Evolutionary conservation across 2,888 invertebrate genomes (phyloP).

Genomic region (Oscheius onirici): DNA sequence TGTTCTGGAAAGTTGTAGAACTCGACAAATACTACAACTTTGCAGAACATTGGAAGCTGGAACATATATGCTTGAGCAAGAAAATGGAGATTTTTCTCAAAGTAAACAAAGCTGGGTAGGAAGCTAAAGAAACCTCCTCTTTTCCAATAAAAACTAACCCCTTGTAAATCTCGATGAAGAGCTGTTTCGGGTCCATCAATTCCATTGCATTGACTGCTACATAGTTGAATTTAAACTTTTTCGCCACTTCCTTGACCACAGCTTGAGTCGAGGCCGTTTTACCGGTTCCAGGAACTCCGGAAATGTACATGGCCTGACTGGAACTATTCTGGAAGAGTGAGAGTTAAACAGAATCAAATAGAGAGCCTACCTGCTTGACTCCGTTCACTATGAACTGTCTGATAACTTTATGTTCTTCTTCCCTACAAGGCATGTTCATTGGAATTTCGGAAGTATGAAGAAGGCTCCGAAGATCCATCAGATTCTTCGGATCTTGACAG

Average conservation of each 20-base stretch:
- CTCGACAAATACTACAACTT: too few species aligned
- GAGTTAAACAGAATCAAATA: too few species aligned
- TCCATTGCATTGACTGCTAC: conserved; percentile 93
- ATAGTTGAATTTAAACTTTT: conserved; percentile 75
- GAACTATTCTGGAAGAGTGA: conserved; percentile 12
- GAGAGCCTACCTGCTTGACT: conserved; percentile 2
- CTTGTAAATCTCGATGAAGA: conserved; percentile 57
- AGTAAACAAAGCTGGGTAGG: too few species aligned
- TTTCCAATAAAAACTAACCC: conserved; percentile 34
- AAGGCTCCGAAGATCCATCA: conserved; percentile 62
- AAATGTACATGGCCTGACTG: conserved; percentile 84
- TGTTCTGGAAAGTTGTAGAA: too few species aligned
- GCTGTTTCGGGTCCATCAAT: conserved; percentile 79
- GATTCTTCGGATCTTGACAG: neutral
- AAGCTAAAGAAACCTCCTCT: too few species aligned
- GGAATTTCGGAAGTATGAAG: conserved; percentile 84
- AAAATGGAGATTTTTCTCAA: too few species aligned
- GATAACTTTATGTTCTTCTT: conserved; percentile 77
- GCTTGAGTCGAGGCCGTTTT: conserved; percentile 96
- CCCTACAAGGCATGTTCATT: conserved; percentile 82
- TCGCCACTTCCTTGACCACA: conserved; percentile 74
- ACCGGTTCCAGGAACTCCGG: conserved; percentile 95
- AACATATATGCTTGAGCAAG: neutral
- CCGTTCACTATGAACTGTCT: conserved; percentile 3
- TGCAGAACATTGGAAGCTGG: too few species aligned